Base-by-base conservation (phyloP, 2,113 vertebrate species). In the Lepus americanus region DNA sequence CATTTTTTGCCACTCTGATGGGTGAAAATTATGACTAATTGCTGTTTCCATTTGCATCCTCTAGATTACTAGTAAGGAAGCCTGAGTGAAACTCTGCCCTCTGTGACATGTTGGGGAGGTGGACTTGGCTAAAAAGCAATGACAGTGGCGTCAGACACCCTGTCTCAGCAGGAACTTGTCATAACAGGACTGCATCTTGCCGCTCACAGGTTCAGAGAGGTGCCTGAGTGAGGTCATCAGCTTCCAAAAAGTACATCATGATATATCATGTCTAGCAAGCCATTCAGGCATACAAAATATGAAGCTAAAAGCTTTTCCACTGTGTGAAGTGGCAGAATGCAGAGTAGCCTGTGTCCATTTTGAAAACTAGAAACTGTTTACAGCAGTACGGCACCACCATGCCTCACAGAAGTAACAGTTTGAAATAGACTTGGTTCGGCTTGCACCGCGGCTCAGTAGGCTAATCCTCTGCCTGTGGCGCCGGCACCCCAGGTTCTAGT, bases 11-110 rank as follows among this genome's bases (percentile, higher is more conserved):
- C 69, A 29, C n/a, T 85, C 55, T 90, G 74, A 80, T 59, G n/a
- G 39, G 29, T 86, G 64, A 77, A 90, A 95, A 90, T 25, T 81
- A 36, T 66, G 27, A 76, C 85, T 81, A 81, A 84, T n/a, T 94
- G 22, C 31, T 87, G 13, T 83, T 89, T 95, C 86, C 51, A 70
- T 88, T 66, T 88, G 69, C 64, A 86, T 86, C 16, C 23, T 66
- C 49, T 63, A 85, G 25, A 78, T 81, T 31, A 70, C 6, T 13
- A 64, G 39, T 39, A 59, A 92, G 12, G 39, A 92, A 94, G 16
- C 22, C 59, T 7, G 3, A 85, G 79, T 53, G 69, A 67, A 73
- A 36, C 51, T 63, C 51, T 95, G 39, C 7, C 9, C 5, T 85
- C 78, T 55, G 25, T 78, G 55, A 87, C 23, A 20, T 1, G 2